Conservation (phyloP, 1,140 invertebrate genomes). For the Zaprionus ghesquierei region DNA sequence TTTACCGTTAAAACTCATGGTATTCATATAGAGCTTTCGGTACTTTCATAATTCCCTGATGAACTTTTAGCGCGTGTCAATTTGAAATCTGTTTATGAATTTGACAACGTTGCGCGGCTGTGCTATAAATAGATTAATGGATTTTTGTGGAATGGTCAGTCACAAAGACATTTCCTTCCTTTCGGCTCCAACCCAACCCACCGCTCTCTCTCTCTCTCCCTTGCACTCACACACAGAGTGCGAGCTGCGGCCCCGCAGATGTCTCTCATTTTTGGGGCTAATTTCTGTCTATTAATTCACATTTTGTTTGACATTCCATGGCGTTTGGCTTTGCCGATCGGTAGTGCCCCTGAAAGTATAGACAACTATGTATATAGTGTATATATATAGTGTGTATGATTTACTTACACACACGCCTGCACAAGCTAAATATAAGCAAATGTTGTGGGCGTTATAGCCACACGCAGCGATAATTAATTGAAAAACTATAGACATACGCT, state of each 20-base stretch:
- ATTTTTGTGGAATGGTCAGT: conserved; percentile 23
- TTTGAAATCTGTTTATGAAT: conserved; percentile 10
- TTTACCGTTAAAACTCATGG: neutral
- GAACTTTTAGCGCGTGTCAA: conserved; percentile 22
- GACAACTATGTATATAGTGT: conserved; percentile 7
- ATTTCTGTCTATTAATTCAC: conserved; percentile 50
- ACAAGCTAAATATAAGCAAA: conserved; percentile 21
- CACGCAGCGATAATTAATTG: conserved; percentile 61
- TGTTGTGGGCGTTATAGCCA: conserved; percentile 55
- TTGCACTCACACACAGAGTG: too few relatives aligned
- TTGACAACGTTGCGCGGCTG: conserved; percentile 44
- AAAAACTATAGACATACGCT: conserved; percentile 36
- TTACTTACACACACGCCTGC: conserved; percentile 1
- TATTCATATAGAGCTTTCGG: neutral
- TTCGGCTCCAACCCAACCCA: neutral
- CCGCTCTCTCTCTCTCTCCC: neutral
- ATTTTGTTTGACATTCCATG: conserved; percentile 70
- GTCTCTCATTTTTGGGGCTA: conserved; percentile 39
- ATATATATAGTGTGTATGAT: conserved; percentile 12
- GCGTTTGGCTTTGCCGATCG: conserved; percentile 11
- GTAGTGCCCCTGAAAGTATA: conserved; percentile 42
- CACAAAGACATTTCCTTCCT: neutral
- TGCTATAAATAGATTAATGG: conserved; percentile 66
- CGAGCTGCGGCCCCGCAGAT: conserved; percentile 28
- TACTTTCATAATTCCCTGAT: conserved; percentile 10